Evolutionary conservation across 2,113 vertebrate species (phyloP).

Genomic region (Catharus fuscescens): DNA sequence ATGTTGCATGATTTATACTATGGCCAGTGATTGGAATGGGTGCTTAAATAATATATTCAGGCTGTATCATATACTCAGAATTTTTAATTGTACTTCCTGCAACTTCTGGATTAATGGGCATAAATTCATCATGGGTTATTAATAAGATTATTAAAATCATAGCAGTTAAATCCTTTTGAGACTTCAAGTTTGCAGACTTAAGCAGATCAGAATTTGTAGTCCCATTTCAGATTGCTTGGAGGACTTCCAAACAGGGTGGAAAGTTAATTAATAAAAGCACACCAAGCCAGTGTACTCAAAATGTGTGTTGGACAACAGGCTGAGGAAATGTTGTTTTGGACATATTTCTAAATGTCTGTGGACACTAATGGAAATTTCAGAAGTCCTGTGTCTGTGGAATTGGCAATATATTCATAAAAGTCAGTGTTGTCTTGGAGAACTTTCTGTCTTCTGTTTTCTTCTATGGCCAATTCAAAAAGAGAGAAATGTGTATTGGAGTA

Average conservation of each 20-base stretch:
- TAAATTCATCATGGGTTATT: conserved; percentile 36
- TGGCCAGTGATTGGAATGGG: background rate
- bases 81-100: conserved; percentile 31
- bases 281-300: background rate
- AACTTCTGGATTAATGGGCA: conserved; percentile 27
- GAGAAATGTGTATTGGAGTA: background rate
- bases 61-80: background rate
- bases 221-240: background rate
- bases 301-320: background rate
- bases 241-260: background rate
- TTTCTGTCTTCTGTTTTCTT: background rate
- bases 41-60: conserved; percentile 5
- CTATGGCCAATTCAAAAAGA: background rate
- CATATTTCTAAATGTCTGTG: background rate
- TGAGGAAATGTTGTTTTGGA: background rate
- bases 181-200: background rate
- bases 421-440: background rate
- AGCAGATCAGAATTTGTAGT: conserved; percentile 18
- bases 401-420: background rate
- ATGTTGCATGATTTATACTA: background rate
- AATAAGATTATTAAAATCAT: conserved; percentile 42
- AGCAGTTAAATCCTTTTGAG: conserved; percentile 22
- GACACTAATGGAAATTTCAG: background rate
- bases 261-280: background rate
- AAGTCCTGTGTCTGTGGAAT: background rate